phyloP scores from a whole-genome alignment of 2,113 vertebrate species.

The Centropus bengalensis region DNA sequence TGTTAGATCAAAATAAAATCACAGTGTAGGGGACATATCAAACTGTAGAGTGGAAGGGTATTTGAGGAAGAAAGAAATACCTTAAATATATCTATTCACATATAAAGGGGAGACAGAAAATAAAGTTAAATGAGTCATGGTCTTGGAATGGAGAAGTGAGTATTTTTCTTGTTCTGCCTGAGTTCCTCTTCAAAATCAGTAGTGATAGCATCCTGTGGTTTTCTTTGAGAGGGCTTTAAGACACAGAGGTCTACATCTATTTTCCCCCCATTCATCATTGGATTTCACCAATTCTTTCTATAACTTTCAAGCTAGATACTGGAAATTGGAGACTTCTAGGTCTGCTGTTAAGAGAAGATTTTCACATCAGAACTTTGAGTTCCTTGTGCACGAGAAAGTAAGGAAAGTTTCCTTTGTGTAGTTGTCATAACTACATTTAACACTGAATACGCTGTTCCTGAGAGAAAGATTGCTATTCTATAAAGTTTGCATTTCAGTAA shows the following conservation, averaged over 20 bases:
- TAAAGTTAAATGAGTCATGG: conserved; percentile 1
- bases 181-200: background rate
- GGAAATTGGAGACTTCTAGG: background rate
- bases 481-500: background rate
- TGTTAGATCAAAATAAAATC: background rate
- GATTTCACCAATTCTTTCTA: background rate
- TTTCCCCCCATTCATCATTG: background rate
- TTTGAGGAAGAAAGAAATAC: background rate
- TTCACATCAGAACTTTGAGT: background rate
- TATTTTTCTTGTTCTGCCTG: background rate
- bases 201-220: background rate
- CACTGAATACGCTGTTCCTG: accelerated
- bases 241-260: background rate
- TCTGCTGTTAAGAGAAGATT: background rate
- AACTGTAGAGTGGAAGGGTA: background rate
- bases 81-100: background rate
- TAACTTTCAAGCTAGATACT: background rate
- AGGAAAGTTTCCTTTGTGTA: background rate
- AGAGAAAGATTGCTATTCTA: background rate
- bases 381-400: background rate
- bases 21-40: background rate
- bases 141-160: conserved; percentile 3
- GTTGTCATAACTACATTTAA: background rate
- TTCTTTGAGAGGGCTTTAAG: conserved; percentile 4
- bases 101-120: background rate